Evolutionary conservation across 2,797 vertebrate genomes (phyloP), one percentile per base, ranked within the genome.

Genomic region (Manis javanica): DNA sequence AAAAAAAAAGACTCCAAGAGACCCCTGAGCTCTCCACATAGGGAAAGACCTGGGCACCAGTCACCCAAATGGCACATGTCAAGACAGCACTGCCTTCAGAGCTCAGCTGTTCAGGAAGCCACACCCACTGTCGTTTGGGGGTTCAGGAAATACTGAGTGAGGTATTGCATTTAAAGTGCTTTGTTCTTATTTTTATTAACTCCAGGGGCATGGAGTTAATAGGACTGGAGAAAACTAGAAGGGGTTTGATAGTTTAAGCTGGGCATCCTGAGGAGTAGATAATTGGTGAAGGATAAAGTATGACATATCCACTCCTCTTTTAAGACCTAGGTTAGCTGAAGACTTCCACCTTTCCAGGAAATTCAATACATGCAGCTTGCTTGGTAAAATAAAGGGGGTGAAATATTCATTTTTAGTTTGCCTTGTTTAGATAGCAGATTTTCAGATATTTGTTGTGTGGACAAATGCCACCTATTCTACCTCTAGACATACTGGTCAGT

Each of bases 251-350:
- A 83, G 57, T 90, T 92, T 51, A 59, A 93, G 13, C 19, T 77
- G 37, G 75, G 59, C 8, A n/a, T 75, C 53, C 10, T 34, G 78
- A 74, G 64, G 42, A 57, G 31, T 34, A 63, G 39, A 39, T 91
- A 87, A 53, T 68, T 55, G 74, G 49, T 90, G 63, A 88, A 87
- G n/a, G 63, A 74, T 68, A 77, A 87, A 95, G 29, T 66, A 61
- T 2, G 14, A 57, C 34, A 79, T 15, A 31, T 0, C 57, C 0
- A 37, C 49, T 61, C 21, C 69, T 84, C 34, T 68, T 89, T 72
- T 26, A 83, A 84, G 83, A 95, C 68, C n/a, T 59, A 57, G 63
- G 13, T 75, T 59, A 51, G 31, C 14, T 87, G 63, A 87, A 72
- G 53, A 34, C 24, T 49, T n/a, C 26, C 72, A 59, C 1, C 1